Conservation (phyloP, 2,797 vertebrate species). For the Cheirogaleus major region DNA sequence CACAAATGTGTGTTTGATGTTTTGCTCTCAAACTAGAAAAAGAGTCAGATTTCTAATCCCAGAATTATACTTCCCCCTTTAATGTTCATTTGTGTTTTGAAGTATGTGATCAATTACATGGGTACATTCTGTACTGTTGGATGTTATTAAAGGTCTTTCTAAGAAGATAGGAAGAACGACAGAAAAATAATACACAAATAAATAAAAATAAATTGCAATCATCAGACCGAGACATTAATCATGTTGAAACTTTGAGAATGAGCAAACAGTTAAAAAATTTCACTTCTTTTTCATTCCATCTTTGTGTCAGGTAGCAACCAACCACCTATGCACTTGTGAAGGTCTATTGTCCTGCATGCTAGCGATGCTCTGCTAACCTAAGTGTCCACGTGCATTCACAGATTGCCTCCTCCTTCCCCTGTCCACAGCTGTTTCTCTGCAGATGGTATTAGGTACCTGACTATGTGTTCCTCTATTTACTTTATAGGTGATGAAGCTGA, state of each 20-base stretch:
- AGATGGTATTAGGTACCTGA: not conserved
- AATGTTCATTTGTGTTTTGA: slow-evolving; percentile 41
- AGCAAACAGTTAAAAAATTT: not conserved
- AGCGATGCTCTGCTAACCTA: not conserved
- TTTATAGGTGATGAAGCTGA: not conserved
- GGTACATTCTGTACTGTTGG: not conserved
- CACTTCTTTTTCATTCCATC: not conserved
- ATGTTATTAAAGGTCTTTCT: slow-evolving; percentile 10
- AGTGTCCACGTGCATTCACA: not conserved
- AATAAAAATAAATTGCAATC: slow-evolving; percentile 30
- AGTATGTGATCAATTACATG: slow-evolving; percentile 22
- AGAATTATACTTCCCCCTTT: slow-evolving; percentile 39
- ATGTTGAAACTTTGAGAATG: slow-evolving; percentile 6
- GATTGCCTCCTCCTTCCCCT: not conserved
- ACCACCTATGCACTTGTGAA: not conserved
- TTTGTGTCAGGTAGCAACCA: not conserved
- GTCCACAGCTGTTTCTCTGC: not conserved
- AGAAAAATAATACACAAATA: slow-evolving; percentile 33
- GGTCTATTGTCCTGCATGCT: not conserved
- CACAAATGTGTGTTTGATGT: not conserved
- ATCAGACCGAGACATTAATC: slow-evolving; percentile 10
- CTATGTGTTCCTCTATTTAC: not conserved
- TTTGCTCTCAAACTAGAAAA: slow-evolving; percentile 31
- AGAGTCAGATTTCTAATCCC: slow-evolving; percentile 22
- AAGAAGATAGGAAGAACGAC: not conserved